Conservation (phyloP, 2,113 vertebrate species). For the Oostethus manadensis region DNA sequence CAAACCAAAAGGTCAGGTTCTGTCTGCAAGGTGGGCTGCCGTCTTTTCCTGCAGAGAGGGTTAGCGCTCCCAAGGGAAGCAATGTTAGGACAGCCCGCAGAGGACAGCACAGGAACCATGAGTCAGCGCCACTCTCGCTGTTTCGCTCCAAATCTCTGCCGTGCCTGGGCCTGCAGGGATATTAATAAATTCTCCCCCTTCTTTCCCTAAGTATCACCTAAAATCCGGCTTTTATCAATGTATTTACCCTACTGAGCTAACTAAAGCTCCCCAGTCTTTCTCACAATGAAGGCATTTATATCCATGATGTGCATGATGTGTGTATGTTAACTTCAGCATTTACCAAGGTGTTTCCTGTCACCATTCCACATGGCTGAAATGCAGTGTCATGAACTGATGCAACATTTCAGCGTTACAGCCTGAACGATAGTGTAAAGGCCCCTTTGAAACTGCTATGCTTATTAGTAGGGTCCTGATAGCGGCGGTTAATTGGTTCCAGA, state of each 20-base stretch:
- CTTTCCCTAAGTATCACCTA: constrained; percentile 56
- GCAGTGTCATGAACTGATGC: constrained; percentile 16
- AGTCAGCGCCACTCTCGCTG: constrained; percentile 60
- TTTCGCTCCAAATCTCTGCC: constrained; percentile 56
- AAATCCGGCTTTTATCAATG: constrained; percentile 57
- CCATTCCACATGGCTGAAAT: constrained; percentile 44
- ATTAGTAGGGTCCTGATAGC: too few species aligned
- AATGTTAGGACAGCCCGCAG: constrained; percentile 60
- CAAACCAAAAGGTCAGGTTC: constrained; percentile 54
- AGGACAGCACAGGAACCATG: constrained; percentile 60
- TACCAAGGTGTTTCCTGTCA: constrained; percentile 47
- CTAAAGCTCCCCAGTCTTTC: constrained; percentile 55
- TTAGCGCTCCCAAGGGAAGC: constrained; percentile 44
- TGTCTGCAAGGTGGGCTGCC: constrained; percentile 36
- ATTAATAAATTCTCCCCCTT: constrained; percentile 52
- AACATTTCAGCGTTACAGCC: too few species aligned
- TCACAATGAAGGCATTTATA: constrained; percentile 58
- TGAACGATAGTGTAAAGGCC: too few species aligned
- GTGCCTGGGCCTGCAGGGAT: constrained; percentile 51
- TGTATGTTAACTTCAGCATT: constrained; percentile 18
- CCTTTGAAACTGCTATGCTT: too few species aligned
- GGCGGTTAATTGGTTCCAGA: too few species aligned
- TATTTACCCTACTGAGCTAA: constrained; percentile 65
- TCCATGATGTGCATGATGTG: constrained; percentile 39
- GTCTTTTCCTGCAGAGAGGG: constrained; percentile 28